Conservation (phyloP, 2,888 invertebrate species). For the Tanaodytes sp. region DNA sequence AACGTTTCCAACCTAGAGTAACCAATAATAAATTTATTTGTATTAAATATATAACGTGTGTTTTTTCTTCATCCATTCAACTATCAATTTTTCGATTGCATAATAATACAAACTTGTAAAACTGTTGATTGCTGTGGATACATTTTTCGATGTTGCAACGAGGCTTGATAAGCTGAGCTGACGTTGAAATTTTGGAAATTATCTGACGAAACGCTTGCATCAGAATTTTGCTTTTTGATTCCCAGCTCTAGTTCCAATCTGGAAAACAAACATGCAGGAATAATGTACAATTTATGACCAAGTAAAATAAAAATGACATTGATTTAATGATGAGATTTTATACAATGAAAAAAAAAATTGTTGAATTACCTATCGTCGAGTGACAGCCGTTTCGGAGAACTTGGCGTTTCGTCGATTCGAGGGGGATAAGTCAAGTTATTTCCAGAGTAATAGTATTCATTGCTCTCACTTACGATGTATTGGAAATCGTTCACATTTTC, state of each 20-base stretch:
- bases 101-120: conserved; percentile 63
- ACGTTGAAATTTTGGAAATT: conserved; percentile 58
- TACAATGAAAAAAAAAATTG: no score
- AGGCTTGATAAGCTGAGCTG: conserved; percentile 54
- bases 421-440: conserved; percentile 71
- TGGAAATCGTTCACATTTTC: conserved; percentile 59
- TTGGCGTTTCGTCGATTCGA: conserved; percentile 65
- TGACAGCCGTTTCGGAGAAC: conserved; percentile 76
- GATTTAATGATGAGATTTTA: no score
- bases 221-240: conserved; percentile 70
- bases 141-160: conserved; percentile 61
- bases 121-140: conserved; percentile 68
- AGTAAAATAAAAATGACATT: no score
- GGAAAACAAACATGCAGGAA: no score
- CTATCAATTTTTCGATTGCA: no score
- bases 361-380: conserved; percentile 77
- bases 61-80: no score
- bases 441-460: conserved; percentile 68
- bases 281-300: no score
- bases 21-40: conserved; percentile 69
- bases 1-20: conserved; percentile 77
- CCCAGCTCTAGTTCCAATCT: conserved; percentile 77
- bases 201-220: conserved; percentile 38
- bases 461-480: conserved; percentile 60
- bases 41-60: no score